Evolutionary conservation across 2,797 vertebrate genomes (phyloP).

Genomic region (Threskiornis aethiopicus): DNA sequence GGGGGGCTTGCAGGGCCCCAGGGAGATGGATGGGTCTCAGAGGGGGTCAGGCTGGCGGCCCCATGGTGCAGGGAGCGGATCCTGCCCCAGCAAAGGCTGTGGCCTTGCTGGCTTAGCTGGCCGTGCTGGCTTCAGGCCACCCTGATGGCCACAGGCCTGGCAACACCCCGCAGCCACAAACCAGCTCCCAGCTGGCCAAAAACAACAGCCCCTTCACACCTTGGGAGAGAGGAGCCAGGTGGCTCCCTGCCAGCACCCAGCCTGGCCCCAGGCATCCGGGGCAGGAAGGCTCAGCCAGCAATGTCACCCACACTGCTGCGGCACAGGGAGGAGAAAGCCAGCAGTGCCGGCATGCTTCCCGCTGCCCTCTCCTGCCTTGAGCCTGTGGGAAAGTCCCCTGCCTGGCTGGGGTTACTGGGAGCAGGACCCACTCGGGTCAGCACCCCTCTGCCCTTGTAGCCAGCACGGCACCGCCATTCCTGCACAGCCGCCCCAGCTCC

Average conservation of each 20-base stretch:
- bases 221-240: background rate
- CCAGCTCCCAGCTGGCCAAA: background rate
- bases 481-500: accelerated
- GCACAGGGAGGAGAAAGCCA: background rate
- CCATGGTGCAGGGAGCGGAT: background rate
- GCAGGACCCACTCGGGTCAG: accelerated
- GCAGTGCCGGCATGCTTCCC: background rate
- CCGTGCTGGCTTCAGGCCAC: background rate
- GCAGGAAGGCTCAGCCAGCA: background rate
- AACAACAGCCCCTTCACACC: background rate
- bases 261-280: accelerated
- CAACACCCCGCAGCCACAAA: background rate
- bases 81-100: background rate
- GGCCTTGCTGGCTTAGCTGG: background rate
- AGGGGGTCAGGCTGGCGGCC: background rate
- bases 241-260: background rate
- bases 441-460: background rate
- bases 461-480: accelerated
- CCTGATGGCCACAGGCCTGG: background rate
- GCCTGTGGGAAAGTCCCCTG: accelerated
- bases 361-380: background rate
- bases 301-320: accelerated
- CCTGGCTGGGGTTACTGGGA: background rate
- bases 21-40: background rate
- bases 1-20: background rate